Conservation (phyloP, 2,113 vertebrate species). For the Ptilonorhynchus violaceus region DNA sequence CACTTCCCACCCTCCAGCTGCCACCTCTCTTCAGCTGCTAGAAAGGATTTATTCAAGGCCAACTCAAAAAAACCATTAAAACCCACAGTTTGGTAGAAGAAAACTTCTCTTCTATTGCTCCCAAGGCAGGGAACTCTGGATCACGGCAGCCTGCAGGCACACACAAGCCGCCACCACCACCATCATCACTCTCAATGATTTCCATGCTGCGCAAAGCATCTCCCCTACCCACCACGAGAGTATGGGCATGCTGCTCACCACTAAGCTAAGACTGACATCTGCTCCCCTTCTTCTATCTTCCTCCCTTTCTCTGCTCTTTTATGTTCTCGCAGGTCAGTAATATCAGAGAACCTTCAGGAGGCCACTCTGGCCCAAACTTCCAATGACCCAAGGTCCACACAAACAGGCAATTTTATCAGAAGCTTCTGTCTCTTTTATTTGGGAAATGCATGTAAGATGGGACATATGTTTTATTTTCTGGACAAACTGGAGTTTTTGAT, state of each 20-base stretch:
- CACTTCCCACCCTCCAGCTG: not conserved
- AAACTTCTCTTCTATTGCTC: not conserved
- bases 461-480: not conserved
- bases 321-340: not conserved
- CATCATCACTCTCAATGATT: not conserved
- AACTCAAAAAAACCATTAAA: not conserved
- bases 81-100: not conserved
- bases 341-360: not conserved
- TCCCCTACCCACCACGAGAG: rapidly evolving
- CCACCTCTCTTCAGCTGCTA: not conserved
- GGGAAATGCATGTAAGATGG: not conserved
- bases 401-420: not conserved
- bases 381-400: not conserved
- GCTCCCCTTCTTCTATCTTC: not conserved
- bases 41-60: not conserved
- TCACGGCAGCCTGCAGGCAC: not conserved
- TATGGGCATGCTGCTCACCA: not conserved
- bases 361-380: not conserved
- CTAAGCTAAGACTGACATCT: not conserved
- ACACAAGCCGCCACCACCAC: not conserved
- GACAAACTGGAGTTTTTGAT: not conserved
- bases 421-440: not conserved
- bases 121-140: not conserved
- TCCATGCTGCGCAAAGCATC: not conserved
- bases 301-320: not conserved